Evolutionary conservation across 2,888 invertebrate species (phyloP), one percentile per base, ranked within the genome.

Genomic region (Graphium colonna): DNA sequence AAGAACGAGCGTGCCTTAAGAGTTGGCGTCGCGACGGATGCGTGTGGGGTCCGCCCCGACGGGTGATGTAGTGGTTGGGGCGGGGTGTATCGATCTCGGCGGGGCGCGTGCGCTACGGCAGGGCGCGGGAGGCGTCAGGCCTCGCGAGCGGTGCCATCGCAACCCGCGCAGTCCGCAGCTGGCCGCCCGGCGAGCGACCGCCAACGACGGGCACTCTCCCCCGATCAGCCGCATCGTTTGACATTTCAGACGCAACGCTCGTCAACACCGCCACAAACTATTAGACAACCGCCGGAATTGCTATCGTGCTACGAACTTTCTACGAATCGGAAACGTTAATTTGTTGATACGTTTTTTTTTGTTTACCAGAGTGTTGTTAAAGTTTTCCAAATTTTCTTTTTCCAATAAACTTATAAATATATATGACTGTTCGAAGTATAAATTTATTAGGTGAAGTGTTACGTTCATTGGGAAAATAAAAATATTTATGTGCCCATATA

Each of bases 71-170:
- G 77, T 65, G 79, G 84, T 74, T 69, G 68, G 85, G 81, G 83
- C 75, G 79, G 85, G 86, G 87, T 75, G 87, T 88, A 88, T 88
- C 82, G 88, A 88, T 88, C 85, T 74, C 73, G 62, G 74, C 71
- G 70, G 73, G 82, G 85, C 86, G 87, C 87, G 77, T 85, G 86
- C 86, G 85, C 79, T 59, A 71, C 73, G 73, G 68, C 67, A 69
- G 63, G 70, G 73, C 67, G 73, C 72, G 73, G 72, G 73, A 73
- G 71, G 71, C 71, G 69, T 62, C 71, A 62, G 67, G 73, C 75
- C 74, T 72, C n/a, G 77, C 77, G 69, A 62, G 56, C 58, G 53
- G 55, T 54, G 61, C 58, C 61, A 49, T 57, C 55, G 58, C 47
- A 64, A 61, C 73, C 76, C 82, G 84, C 85, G 83, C 85, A 85